Conservation (phyloP, 2,888 invertebrate species). For the Gonocerus acuteangulatus region DNA sequence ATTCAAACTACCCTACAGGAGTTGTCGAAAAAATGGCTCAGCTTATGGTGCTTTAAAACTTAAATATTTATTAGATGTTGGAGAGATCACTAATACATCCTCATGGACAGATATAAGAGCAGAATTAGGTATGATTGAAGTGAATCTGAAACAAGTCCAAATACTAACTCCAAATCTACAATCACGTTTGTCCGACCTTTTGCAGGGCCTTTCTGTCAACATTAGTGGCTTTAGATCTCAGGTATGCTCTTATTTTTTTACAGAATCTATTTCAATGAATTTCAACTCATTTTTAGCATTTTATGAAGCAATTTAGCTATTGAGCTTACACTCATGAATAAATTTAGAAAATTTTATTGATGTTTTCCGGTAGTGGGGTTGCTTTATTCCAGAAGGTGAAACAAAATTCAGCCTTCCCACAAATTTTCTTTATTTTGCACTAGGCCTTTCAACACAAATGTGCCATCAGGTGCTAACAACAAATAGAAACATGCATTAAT, state of each 20-base stretch:
- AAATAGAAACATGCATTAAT: too few relatives aligned
- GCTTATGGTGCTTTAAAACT: constrained; percentile 67
- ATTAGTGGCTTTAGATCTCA: constrained; percentile 52
- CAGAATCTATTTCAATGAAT: too few relatives aligned
- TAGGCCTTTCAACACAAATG: too few relatives aligned
- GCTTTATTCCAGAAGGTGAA: too few relatives aligned
- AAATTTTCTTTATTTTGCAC: too few relatives aligned
- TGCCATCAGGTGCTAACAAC: too few relatives aligned
- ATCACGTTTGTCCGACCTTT: constrained; percentile 51
- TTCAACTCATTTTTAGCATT: too few relatives aligned
- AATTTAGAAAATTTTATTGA: too few relatives aligned
- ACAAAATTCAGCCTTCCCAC: too few relatives aligned
- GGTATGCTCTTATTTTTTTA: constrained; percentile 38
- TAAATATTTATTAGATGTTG: constrained; percentile 60
- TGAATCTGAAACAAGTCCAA: constrained; percentile 50
- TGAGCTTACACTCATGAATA: too few relatives aligned
- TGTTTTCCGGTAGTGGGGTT: too few relatives aligned
- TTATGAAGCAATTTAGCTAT: too few relatives aligned
- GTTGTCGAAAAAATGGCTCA: constrained; percentile 62
- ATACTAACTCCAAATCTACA: constrained; percentile 54
- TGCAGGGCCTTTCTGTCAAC: constrained; percentile 53
- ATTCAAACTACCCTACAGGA: constrained; percentile 50
- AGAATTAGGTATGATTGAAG: constrained; percentile 46
- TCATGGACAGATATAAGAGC: constrained; percentile 51
- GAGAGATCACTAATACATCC: constrained; percentile 57